Percentiles rank a stretch among this genome's conserved stretches.
Conservation (phyloP, 92 coral and sea anemone genomes). For the Anthopleura xanthogrammica region DNA sequence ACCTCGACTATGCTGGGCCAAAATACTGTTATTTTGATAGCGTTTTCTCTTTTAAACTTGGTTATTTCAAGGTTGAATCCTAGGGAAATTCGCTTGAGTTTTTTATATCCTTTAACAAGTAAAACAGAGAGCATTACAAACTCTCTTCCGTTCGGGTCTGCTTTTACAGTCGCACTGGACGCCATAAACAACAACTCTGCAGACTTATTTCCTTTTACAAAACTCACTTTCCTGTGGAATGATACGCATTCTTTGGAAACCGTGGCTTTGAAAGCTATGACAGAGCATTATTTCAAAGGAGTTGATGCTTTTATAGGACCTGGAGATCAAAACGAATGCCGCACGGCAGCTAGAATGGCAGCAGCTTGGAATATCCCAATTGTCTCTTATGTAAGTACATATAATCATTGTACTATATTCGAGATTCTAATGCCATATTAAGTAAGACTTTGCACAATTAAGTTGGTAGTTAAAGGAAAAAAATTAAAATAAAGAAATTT, state of each 20-base stretch:
- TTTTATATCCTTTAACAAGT: slow-evolving; percentile 46
- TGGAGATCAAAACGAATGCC: slow-evolving; percentile 72
- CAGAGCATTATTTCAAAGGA: slow-evolving; percentile 52
- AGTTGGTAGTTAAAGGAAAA: no score
- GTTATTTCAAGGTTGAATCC: not conserved
- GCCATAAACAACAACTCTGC: slow-evolving; percentile 41
- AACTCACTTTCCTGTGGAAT: slow-evolving; percentile 54
- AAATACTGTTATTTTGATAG: not conserved
- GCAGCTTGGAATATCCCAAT: slow-evolving; percentile 83
- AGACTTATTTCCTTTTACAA: slow-evolving; percentile 37
- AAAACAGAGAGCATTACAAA: slow-evolving; percentile 33
- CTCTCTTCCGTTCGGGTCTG: slow-evolving; percentile 57
- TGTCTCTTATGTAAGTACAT: slow-evolving; percentile 78
- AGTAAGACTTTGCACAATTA: no score
- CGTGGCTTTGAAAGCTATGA: slow-evolving; percentile 64
- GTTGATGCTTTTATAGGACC: slow-evolving; percentile 86
- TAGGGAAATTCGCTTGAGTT: slow-evolving; percentile 22
- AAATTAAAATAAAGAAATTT: not conserved
- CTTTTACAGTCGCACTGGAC: slow-evolving; percentile 65
- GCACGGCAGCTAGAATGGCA: slow-evolving; percentile 74
- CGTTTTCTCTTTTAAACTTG: not conserved
- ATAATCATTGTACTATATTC: no score
- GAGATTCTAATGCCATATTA: no score
- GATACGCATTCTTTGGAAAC: slow-evolving; percentile 71
- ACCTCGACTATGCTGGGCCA: not conserved